phyloP scores from a whole-genome alignment of 2,797 vertebrate genomes.

The Molossus alvarezi region DNA sequence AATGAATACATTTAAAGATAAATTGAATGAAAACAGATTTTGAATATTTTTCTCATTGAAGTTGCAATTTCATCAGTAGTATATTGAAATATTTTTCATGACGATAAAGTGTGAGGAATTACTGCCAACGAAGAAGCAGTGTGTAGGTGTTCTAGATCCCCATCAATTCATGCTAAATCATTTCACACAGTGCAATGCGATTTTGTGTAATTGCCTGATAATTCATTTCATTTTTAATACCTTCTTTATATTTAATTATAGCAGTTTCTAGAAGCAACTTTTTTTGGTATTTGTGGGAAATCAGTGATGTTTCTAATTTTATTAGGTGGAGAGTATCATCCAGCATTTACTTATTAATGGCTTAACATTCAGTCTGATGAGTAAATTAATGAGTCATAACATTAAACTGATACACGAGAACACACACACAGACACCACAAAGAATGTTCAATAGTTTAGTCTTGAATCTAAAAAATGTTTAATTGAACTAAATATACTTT shows the following conservation, averaged over 20 bases:
- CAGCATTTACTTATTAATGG: neutral
- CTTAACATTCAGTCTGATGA: neutral
- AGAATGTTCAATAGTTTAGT: constrained; percentile 43
- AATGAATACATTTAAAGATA: neutral
- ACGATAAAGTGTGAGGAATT: constrained; percentile 39
- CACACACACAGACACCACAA: neutral
- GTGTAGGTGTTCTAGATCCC: constrained; percentile 61
- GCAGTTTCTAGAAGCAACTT: neutral
- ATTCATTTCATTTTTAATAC: constrained; percentile 68
- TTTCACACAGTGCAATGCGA: neutral
- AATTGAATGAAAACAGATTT: constrained; percentile 27
- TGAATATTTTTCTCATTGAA: constrained; percentile 18
- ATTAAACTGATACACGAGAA: neutral
- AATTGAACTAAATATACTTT: constrained; percentile 26
- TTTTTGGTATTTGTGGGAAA: neutral
- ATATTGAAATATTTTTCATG: constrained; percentile 65
- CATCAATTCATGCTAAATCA: neutral
- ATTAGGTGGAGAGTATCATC: neutral
- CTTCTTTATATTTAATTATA: constrained; percentile 61
- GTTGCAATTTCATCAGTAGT: neutral
- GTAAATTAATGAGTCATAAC: neutral
- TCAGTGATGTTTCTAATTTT: constrained; percentile 23
- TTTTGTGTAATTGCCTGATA: constrained; percentile 38
- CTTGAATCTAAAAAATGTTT: constrained; percentile 49
- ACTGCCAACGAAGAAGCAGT: neutral